Conservation (phyloP, 2,113 vertebrate genomes). For the Podilymbus podiceps region DNA sequence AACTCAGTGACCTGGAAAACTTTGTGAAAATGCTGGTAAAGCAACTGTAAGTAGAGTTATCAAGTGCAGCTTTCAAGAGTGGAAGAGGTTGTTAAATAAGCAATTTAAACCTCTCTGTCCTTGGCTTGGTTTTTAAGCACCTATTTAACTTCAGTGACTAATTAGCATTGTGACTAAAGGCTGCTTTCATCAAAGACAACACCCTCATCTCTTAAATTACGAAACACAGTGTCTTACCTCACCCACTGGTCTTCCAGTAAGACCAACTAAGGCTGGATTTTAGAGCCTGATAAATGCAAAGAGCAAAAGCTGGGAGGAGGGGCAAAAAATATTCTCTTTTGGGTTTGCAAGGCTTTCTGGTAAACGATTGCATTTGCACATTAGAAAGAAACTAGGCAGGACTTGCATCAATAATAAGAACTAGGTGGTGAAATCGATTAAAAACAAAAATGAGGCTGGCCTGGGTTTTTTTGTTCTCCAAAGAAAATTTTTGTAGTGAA, state of each 20-base stretch:
- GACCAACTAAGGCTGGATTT: neutral
- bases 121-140: constrained; percentile 16
- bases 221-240: neutral
- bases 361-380: neutral
- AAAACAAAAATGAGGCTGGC: neutral
- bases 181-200: neutral
- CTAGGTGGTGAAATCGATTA: neutral
- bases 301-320: neutral
- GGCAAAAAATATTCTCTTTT: neutral
- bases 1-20: neutral
- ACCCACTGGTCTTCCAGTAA: neutral
- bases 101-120: neutral
- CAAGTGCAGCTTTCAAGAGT: neutral
- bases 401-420: neutral
- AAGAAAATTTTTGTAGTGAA: neutral
- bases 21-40: neutral
- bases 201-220: neutral
- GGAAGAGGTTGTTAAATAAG: neutral
- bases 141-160: neutral
- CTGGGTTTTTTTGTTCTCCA: neutral
- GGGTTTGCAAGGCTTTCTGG: neutral
- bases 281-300: neutral
- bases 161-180: constrained; percentile 15
- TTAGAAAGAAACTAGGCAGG: neutral
- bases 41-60: neutral